phyloP scores from a whole-genome alignment of 35 echinoderm and acorn worm genomes.

The Apostichopus japonicus region DNA sequence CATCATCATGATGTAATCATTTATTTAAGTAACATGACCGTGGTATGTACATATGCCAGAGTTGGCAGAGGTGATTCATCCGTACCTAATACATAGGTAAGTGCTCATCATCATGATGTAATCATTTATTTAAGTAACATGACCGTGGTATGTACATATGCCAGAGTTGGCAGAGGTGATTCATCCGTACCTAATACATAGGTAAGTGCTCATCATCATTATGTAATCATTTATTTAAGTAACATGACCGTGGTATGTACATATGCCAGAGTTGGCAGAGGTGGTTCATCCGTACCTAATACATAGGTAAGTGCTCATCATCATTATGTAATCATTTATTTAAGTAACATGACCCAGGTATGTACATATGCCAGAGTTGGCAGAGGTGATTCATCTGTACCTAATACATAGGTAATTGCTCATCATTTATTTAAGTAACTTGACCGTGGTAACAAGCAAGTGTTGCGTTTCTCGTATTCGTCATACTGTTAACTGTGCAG shows the following conservation, averaged over 20 bases:
- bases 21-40: too few relatives aligned
- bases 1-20: too few relatives aligned
- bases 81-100: slow-evolving; percentile 92
- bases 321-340: too few relatives aligned
- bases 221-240: slow-evolving; percentile 76
- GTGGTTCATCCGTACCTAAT: slow-evolving; percentile 87
- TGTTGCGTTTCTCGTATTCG: too few relatives aligned
- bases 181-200: slow-evolving; percentile 84
- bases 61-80: slow-evolving; percentile 88
- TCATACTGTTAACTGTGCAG: too few relatives aligned
- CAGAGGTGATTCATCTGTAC: slow-evolving; percentile 89
- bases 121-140: too few relatives aligned
- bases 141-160: slow-evolving; percentile 73
- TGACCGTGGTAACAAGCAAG: slow-evolving; percentile 8
- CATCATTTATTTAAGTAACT: too few relatives aligned
- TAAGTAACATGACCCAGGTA: slow-evolving; percentile 1
- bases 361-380: slow-evolving; percentile 86
- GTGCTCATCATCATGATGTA: too few relatives aligned
- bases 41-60: slow-evolving; percentile 86
- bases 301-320: slow-evolving; percentile 78
- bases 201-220: too few relatives aligned
- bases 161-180: slow-evolving; percentile 89
- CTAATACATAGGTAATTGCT: slow-evolving; percentile 91
- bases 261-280: slow-evolving; percentile 92
- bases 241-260: too few relatives aligned